Base-by-base conservation (phyloP, 30 jellyfish, hydroid and myxozoan species). In the Hydractinia echinata region DNA sequence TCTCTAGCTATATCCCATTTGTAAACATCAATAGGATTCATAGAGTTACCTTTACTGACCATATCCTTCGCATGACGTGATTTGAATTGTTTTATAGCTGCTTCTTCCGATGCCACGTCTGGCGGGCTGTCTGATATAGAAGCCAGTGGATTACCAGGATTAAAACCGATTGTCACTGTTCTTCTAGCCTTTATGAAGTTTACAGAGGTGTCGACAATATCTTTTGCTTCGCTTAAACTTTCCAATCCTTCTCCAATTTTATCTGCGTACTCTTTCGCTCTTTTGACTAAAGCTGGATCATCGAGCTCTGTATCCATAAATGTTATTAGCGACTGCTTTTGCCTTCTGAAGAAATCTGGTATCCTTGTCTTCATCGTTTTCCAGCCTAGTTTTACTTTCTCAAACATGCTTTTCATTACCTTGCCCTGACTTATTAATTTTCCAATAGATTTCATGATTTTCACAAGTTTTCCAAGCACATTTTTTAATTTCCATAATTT, bases 1-100 rank as follows among this genome's bases (percentile, higher is more conserved):
- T 77, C 85, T 55, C 60, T 77, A 11, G 85, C 85, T 16, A 77
- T 77, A 9, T 52, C 60, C 85, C 85, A 77, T 61, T 77, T 77
- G 49, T 54, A 77, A 53, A 77, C 82, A 14, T 77, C 85, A 49
- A 76, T 50, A 39, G 20, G 53, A 55, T 78, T 76, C 50, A 76
- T n/a, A 7, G 51, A n/a, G 21, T 76, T 53, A 16, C 84, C 84
- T 14, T 11, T 4, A 15, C 54, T 53, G 8, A 53, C 76, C 51
- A 50, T 15, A 14, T 76, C 84, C 14, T 9, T 55, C 20, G 76
- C 84, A 10, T 8, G 51, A 15, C 77, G 44, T n/a, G 51, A 44
- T 55, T 76, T 76, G 3, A 76, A 76, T 19, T 50, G 19, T 0
- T 76, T 50, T 8, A 76, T 8, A 19, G 74, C 49, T 8, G 4